Evolutionary conservation across 2,888 invertebrate species (phyloP).

Genomic region (Pinctada fucata): DNA sequence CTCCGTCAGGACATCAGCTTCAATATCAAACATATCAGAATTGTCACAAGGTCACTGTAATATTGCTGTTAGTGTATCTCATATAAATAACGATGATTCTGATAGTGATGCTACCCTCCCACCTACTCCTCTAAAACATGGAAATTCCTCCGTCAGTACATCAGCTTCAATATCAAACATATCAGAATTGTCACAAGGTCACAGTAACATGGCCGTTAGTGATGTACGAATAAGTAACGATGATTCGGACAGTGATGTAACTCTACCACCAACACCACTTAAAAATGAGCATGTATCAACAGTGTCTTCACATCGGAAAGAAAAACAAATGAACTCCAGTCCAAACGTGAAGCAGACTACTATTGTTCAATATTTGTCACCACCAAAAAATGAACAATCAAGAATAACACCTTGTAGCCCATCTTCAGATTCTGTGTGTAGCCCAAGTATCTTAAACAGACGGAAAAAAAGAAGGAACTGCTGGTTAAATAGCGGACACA

Average conservation of each 20-base stretch:
- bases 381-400: not conserved
- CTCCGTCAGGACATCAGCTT: not conserved
- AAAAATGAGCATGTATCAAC: not conserved
- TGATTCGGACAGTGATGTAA: slow-evolving; percentile 38
- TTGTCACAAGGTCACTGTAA: too few species aligned
- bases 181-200: not conserved
- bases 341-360: not conserved
- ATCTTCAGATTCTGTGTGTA: slow-evolving; percentile 1
- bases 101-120: not conserved
- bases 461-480: not conserved
- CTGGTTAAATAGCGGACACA: slow-evolving; percentile 3
- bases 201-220: not conserved
- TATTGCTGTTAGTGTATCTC: not conserved
- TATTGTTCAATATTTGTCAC: not conserved
- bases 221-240: not conserved
- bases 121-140: too few species aligned
- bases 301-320: not conserved
- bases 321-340: not conserved
- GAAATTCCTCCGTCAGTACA: too few species aligned
- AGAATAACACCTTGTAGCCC: not conserved
- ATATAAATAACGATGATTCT: not conserved
- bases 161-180: too few species aligned
- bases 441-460: slow-evolving; percentile 6
- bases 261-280: slow-evolving; percentile 35
- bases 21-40: not conserved